Evolutionary conservation across 2,797 vertebrate species (phyloP), one percentile per base, ranked within the genome.

Genomic region (Denticeps clupeoides): DNA sequence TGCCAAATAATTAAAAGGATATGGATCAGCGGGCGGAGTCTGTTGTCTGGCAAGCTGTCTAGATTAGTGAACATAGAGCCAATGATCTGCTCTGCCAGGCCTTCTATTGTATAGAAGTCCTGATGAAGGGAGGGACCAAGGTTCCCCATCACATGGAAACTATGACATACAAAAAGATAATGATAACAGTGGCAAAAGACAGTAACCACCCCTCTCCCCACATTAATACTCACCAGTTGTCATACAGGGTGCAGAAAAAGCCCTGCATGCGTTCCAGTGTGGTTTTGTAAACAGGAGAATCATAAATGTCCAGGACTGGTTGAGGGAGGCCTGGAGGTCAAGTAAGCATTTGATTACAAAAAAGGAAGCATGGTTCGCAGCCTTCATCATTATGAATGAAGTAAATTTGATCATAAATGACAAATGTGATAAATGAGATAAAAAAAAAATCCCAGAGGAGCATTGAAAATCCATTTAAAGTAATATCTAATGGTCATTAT

Each of bases 11-110:
- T 22, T 22, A 29, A 53, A 85, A 95, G 89, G 94, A 99, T 99
- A 99, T 87, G 89, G 72, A 99, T 80, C 74, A 97, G 82, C 31
- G 88, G 82, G 7, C 92, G 88, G 45, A 99, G 86, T 51, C 91
- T 84, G 71, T 91, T 85, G 71, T 99, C 93, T 4, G 95, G 91
- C 72, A 97, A 79, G 42, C 88, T 81, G 64, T 89, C 90, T 38
- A 97, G 75, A 64, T 89, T 87, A 64, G 81, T 59, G 4, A 97
- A 91, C 51, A 78, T 89, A 3, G 93, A 92, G 50, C 76, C 84
- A 6, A 89, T 75, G 15, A 99, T 81, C 64, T 89, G 83, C 47
- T 80, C 72, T 9, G 84, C 84, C 2, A 99, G 61, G 27, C 83
- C 83, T 11, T 91, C 85, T 6, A 93, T 83, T 0, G 79, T 88